Base-by-base conservation (phyloP, 2,797 vertebrate species). In the Etheostoma perlongum region DNA sequence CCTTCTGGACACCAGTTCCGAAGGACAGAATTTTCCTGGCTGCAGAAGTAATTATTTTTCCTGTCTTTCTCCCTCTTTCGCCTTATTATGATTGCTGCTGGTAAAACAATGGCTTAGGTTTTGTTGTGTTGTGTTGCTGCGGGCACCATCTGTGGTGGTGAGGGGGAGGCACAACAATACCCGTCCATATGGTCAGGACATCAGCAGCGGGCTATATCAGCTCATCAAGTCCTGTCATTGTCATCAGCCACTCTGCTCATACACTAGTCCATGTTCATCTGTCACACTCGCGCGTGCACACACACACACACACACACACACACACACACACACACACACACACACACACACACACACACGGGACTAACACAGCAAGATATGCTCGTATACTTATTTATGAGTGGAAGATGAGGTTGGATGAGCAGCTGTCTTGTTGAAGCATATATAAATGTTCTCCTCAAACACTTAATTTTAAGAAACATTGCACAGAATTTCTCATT, bases 91-190 rank as follows among this genome's bases (percentile, higher is more conserved):
- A 92, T 89, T 89, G 92, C 87, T 90, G 87, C 89, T 91, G 90
- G 86, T 89, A 89, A 94, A 93, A 94, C 94, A 94, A 95, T 93
- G 87, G 91, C 88, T 90, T 79, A 85, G 83, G 89, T 89, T 93
- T 89, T 93, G 90, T 89, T 91, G 86, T 92, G 90, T 81, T 92
- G 89, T 84, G 90, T 85, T 88, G 88, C 91, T 91, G 89, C 86
- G 90, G 91, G 92, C 87, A 83, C 95, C 95, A 95, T 94, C 94
- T 95, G 94, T 94, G 92, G 90, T 76, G 79, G 91, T 90, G 91
- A 90, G 86, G 91, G 89, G 89, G 86, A 91, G 90, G 89, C 83
- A 89, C 89, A 92, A 94, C 93, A 95, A 94, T 93, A 93, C 90
- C 88, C 90, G 30, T 91, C 93, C 94, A 95, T 95, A 95, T 95